Evolutionary conservation across 2,888 invertebrate genomes (phyloP).

Genomic region (Prosapia bicincta): DNA sequence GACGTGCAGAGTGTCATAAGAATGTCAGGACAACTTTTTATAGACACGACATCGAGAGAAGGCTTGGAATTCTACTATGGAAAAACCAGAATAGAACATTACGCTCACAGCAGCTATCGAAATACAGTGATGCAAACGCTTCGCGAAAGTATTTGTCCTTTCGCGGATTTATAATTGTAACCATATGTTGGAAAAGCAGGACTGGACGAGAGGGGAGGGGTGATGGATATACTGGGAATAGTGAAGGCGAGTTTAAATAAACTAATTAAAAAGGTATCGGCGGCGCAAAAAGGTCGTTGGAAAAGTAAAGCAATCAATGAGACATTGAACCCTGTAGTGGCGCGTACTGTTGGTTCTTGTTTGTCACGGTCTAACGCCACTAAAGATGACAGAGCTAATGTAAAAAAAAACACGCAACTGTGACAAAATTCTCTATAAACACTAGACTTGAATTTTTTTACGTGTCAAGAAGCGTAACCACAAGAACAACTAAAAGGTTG

Average conservation of each 20-base stretch:
- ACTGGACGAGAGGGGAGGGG: not conserved
- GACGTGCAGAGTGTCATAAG: not conserved
- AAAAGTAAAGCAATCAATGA: not conserved
- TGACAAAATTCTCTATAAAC: no score
- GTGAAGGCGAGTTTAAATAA: not conserved
- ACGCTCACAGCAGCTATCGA: not conserved
- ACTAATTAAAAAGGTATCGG: not conserved
- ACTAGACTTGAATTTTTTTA: no score
- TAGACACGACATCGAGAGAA: not conserved
- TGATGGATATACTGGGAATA: not conserved
- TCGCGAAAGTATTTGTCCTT: not conserved
- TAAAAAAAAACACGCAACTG: no score
- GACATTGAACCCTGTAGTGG: not conserved
- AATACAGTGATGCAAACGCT: not conserved
- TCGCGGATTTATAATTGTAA: not conserved
- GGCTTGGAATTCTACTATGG: not conserved
- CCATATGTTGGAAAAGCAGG: not conserved
- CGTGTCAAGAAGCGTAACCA: no score
- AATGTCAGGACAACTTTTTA: not conserved
- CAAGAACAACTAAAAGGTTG: no score
- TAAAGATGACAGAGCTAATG: no score
- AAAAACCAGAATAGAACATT: not conserved
- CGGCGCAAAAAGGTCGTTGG: no score
- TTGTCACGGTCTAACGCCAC: no score
- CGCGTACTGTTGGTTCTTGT: not conserved